A percentile compares a stretch with the other conserved stretches of the same genome.
These are phyloP conservation scores for Solenodon paradoxus DNA, from an alignment of 2,113 vertebrate genomes.

Conservation along the genomic window DNA sequence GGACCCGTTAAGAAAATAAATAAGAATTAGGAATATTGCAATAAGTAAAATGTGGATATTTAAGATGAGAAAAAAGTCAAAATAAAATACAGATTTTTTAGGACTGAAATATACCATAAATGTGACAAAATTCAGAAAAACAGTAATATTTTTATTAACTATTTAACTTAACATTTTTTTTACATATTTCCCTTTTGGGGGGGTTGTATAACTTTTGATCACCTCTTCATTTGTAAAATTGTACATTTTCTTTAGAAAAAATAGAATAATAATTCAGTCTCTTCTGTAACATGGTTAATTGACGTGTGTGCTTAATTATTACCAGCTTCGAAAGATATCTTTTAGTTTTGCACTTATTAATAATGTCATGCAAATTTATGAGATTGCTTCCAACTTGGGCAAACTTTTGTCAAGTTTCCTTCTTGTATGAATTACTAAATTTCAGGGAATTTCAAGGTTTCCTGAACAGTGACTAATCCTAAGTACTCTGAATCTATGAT, in stretches of 20 bases:
- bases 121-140: not conserved
- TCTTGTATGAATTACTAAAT: not conserved
- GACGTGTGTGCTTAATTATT: not conserved
- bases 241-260: not conserved
- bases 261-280: not conserved
- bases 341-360: not conserved
- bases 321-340: not conserved
- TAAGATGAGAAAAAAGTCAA: not conserved
- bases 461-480: not conserved
- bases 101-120: not conserved
- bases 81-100: not conserved
- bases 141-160: not conserved
- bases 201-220: not conserved
- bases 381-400: constrained; percentile 6
- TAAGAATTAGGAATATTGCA: not conserved
- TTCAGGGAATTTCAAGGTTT: not conserved
- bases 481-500: not conserved
- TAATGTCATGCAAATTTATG: not conserved
- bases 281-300: not conserved
- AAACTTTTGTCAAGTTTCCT: not conserved
- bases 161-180: not conserved
- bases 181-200: too few species aligned
- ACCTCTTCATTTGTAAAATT: not conserved
- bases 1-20: not conserved
- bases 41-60: not conserved